Evolutionary conservation across 2,797 vertebrate species (phyloP).

Genomic region (Synaphobranchus kaupii): DNA sequence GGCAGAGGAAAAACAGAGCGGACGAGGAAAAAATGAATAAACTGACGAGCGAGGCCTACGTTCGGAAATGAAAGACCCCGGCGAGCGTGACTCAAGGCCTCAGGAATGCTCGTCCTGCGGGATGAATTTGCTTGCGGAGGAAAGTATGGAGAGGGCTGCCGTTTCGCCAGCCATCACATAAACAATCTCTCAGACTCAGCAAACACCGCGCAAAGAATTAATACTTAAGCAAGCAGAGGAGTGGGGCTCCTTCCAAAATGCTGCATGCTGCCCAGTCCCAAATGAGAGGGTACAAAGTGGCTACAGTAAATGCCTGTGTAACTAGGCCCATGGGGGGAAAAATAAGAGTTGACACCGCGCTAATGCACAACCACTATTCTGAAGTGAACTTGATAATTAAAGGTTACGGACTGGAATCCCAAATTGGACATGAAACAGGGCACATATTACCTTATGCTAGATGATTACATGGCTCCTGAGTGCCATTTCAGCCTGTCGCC

Average conservation of each 20-base stretch:
- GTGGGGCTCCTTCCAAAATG: neutral
- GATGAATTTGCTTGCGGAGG: constrained; percentile 30
- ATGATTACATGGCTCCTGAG: neutral
- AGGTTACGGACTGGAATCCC: neutral
- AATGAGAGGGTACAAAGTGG: neutral
- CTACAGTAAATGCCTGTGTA: neutral
- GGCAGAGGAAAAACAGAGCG: constrained; percentile 26
- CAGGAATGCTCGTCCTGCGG: constrained; percentile 53
- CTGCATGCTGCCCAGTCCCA: neutral
- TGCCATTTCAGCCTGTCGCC: neutral
- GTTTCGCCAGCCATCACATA: constrained; percentile 37
- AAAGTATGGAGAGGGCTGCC: constrained; percentile 34
- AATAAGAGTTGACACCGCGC: neutral
- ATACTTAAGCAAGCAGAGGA: constrained; percentile 20
- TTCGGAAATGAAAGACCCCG: constrained; percentile 36
- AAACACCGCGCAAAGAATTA: constrained; percentile 27
- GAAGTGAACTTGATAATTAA: constrained; percentile 3
- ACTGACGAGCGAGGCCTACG: constrained; percentile 33
- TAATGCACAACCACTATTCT: neutral
- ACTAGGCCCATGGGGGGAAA: neutral
- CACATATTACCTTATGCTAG: neutral
- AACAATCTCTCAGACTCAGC: constrained; percentile 44
- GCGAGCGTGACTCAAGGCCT: constrained; percentile 55
- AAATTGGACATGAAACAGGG: neutral
- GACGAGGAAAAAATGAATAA: neutral